Base-by-base conservation (phyloP, 2,888 invertebrate genomes). In the Cantharis nigra region DNA sequence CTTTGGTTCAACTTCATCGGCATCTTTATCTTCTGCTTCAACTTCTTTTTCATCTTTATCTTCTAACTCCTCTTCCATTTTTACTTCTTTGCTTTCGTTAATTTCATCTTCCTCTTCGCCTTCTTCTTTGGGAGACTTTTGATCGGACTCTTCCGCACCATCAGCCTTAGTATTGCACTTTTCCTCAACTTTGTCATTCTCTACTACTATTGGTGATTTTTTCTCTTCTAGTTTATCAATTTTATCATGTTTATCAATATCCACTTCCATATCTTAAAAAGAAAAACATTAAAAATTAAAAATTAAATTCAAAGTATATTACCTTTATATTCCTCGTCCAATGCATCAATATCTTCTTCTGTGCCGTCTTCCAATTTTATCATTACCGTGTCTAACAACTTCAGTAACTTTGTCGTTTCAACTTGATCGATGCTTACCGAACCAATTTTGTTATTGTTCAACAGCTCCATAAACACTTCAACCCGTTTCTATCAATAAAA, bases 351-450 rank as follows among this genome's bases (percentile, higher is more conserved):
- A 89, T 98, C 98, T 84, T 96, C 95, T 69, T 96, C 96, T 0
- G 93, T 93, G 0, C 96, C 97, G 16, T 98, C 99, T 89, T 99
- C 99, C 67, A 99, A 90, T 87, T 97, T 96, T 79, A 99, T 97
- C 5, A 99, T 98, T 63, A 97, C 98, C 74, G 98, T 96, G 88
- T 99, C 99, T 76, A 99, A 91, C 10, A 99, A 90, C 82, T 95
- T 94, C 70, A 98, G 92, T 72, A 99, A 89, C 76, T 94, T 92
- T 72, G 95, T 95, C 0, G 94, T 92, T 87, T 96, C 95, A 74
- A 95, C 95, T 49, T 95, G 94, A 86, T 99, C 99, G 0, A 98
- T 93, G 2, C 94, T 91, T 0, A 96, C 93, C 82, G 91, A 92
- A 78, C 95, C 94, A 69, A 98, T 90, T 82, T 93, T 92, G 3